Conservation (phyloP, 2,888 invertebrate genomes). For the Cynaeus angustus region DNA sequence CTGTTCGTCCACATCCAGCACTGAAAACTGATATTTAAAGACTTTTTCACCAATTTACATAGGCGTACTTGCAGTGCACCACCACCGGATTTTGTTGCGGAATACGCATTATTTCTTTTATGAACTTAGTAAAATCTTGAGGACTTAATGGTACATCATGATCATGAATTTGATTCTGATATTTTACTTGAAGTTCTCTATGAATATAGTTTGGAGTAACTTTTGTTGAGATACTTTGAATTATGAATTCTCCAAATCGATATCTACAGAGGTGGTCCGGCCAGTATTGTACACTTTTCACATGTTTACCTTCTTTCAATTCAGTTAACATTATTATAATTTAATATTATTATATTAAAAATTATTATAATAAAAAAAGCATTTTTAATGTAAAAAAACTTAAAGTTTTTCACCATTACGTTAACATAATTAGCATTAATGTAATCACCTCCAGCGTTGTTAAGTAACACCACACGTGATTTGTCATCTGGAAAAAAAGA, state of each 20-base stretch:
- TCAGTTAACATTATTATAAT: constrained; percentile 12
- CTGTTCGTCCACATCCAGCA: constrained; percentile 78
- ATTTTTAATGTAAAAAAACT: neutral
- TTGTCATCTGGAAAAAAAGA: constrained; percentile 29
- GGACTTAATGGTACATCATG: constrained; percentile 15
- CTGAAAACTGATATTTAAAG: constrained; percentile 61
- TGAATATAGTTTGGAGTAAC: neutral
- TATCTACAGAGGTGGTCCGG: neutral
- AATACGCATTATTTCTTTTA: constrained; percentile 8
- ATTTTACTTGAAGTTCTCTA: constrained; percentile 7
- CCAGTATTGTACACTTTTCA: constrained; percentile 9
- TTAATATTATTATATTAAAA: too few relatives aligned
- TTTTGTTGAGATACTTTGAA: neutral
- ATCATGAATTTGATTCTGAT: neutral
- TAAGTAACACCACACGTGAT: constrained; percentile 15
- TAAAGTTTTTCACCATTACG: constrained; percentile 2
- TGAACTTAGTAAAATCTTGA: constrained; percentile 6
- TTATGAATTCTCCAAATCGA: constrained; percentile 3
- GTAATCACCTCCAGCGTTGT: constrained; percentile 13
- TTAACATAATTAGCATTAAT: constrained; percentile 22
- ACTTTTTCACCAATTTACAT: neutral
- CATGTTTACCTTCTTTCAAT: too few relatives aligned
- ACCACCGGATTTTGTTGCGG: neutral
- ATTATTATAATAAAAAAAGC: too few relatives aligned
- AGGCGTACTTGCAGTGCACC: neutral